Conservation (phyloP, 1,140 invertebrate genomes). For the Euwallacea fornicatus region DNA sequence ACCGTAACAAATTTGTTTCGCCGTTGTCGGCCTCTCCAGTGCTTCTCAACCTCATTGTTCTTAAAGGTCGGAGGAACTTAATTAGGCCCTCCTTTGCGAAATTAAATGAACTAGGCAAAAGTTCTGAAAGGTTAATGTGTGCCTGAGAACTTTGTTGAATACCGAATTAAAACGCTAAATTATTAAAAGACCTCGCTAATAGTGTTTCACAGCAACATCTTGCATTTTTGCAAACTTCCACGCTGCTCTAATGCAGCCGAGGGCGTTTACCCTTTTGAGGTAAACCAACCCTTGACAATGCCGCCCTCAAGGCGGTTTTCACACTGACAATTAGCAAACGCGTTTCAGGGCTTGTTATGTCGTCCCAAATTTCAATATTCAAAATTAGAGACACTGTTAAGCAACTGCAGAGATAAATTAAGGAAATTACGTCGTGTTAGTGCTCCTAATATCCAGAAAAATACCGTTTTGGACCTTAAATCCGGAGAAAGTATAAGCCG, state of each 20-base stretch:
- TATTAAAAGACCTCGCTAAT: not conserved
- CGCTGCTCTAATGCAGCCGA: no score
- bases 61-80: constrained; percentile 12
- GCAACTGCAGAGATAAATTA: no score
- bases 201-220: not conserved
- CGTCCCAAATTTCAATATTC: not conserved
- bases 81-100: constrained; percentile 7
- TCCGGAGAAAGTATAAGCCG: not conserved
- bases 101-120: constrained; percentile 18
- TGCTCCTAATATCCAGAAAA: not conserved
- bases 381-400: no score
- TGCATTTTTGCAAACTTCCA: no score
- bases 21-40: not conserved
- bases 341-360: constrained; percentile 12
- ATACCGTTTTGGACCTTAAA: not conserved
- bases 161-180: not conserved
- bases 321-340: constrained; percentile 17
- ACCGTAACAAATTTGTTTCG: not conserved
- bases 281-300: constrained; percentile 2
- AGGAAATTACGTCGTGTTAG: no score
- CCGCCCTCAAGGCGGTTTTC: constrained; percentile 15
- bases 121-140: constrained; percentile 14
- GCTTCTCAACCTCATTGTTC: constrained; percentile 9
- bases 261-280: no score
- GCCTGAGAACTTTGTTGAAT: constrained; percentile 4